Evolutionary conservation across 2,113 vertebrate genomes (phyloP).

Genomic region (Cinclus mexicanus): DNA sequence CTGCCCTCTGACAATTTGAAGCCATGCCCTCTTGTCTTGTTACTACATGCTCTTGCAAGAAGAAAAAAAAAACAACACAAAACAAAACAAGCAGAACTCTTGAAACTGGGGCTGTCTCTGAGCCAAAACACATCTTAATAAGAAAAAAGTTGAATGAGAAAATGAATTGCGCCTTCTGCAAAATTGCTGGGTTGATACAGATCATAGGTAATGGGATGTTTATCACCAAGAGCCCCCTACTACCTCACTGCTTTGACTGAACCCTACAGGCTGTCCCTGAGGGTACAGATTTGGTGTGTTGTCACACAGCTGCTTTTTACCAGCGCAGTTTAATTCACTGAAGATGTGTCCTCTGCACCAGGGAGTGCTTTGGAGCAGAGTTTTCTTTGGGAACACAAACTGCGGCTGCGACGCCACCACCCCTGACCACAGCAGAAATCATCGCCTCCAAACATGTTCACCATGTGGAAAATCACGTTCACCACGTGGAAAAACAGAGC

Average conservation of each 20-base stretch:
- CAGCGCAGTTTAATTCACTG: background rate
- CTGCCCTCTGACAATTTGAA: background rate
- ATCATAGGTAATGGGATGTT: background rate
- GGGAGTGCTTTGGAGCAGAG: background rate
- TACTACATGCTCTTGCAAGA: background rate
- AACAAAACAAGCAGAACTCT: background rate
- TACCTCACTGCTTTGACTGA: background rate
- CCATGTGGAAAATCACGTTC: fast-evolving
- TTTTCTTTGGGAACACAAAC: fast-evolving
- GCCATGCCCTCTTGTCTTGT: background rate
- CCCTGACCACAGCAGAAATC: fast-evolving
- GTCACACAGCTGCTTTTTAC: background rate
- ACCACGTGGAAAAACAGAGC: background rate
- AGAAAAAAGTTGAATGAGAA: background rate
- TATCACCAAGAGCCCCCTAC: background rate
- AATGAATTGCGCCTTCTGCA: background rate
- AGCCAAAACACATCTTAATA: background rate
- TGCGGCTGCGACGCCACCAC: fast-evolving
- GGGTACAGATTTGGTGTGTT: background rate
- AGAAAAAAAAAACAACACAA: too few relatives aligned
- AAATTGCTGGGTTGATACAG: background rate
- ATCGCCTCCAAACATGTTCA: fast-evolving
- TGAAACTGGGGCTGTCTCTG: background rate
- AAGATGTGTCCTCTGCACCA: background rate
- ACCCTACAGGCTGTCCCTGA: background rate